phyloP scores from a whole-genome alignment of 2,888 invertebrate genomes.

The Galeruca laticollis region DNA sequence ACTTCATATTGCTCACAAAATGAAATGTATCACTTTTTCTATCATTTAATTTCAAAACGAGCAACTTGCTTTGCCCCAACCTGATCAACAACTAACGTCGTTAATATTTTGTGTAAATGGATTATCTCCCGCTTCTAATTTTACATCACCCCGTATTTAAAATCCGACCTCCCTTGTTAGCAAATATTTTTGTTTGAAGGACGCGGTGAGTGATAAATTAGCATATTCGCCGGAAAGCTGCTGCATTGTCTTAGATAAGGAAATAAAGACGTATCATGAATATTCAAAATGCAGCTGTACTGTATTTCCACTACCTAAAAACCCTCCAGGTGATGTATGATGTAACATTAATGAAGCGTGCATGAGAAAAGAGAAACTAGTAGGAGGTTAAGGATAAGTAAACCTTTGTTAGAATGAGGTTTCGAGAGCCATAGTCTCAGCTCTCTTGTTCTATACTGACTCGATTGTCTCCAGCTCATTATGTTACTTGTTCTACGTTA shows the following conservation, averaged over 20 bases:
- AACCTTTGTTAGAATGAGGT: conserved; percentile 24
- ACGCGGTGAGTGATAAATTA: conserved; percentile 16
- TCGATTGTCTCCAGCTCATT: conserved; percentile 13
- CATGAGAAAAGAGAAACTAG: conserved; percentile 28
- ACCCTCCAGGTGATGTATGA: conserved; percentile 32
- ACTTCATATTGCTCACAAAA: no score
- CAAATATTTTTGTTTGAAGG: conserved; percentile 13
- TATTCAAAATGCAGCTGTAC: conserved; percentile 29
- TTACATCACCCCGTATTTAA: not conserved
- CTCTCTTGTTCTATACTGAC: conserved; percentile 8
- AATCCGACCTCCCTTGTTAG: not conserved
- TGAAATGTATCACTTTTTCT: no score
- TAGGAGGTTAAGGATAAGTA: conserved; percentile 25
- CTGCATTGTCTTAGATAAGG: conserved; percentile 34
- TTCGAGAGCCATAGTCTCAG: not conserved
- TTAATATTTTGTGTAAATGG: no score
- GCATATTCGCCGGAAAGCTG: conserved; percentile 15
- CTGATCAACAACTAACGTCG: no score
- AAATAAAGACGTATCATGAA: conserved; percentile 33
- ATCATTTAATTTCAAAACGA: no score
- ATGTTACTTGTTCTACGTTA: not conserved
- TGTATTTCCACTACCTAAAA: conserved; percentile 18
- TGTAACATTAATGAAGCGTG: conserved; percentile 35
- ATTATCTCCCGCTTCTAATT: not conserved
- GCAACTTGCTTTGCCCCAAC: no score